These are phyloP conservation scores for Thysanoteuthis rhombus DNA, from an alignment of 2,888 invertebrate species.

Conservation along the genomic window DNA sequence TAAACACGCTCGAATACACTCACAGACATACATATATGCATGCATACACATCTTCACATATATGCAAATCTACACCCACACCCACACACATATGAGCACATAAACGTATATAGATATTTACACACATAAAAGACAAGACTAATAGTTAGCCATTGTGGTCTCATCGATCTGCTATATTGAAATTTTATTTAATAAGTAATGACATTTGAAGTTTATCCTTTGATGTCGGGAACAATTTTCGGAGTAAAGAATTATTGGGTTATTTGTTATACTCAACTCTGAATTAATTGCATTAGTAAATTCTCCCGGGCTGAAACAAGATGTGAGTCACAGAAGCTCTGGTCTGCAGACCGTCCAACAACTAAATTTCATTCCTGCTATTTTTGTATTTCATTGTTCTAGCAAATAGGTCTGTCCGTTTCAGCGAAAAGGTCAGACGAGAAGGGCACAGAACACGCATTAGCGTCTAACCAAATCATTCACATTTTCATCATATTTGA, in stretches of 20 bases:
- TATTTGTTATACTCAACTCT: neutral
- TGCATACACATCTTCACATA: neutral
- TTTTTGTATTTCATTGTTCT: neutral
- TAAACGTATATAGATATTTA: neutral
- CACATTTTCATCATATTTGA: neutral
- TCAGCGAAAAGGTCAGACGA: neutral
- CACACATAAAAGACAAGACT: neutral
- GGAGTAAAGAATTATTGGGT: neutral
- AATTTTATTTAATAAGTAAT: neutral
- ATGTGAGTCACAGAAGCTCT: neutral
- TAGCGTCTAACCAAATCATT: neutral
- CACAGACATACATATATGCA: neutral
- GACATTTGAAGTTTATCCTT: neutral
- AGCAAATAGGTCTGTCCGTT: neutral
- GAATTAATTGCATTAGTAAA: slow-evolving; percentile 12
- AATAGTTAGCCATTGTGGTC: neutral
- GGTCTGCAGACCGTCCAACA: neutral
- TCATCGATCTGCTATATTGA: neutral
- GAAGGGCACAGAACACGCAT: neutral
- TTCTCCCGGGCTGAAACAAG: neutral
- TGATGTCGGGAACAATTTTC: neutral
- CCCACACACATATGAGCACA: neutral
- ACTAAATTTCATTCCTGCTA: neutral
- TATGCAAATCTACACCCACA: neutral
- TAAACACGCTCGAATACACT: too few species aligned